These are phyloP conservation scores for Cyprinodon tularosa DNA, from an alignment of 2,113 vertebrate genomes.

Conservation along the genomic window DNA sequence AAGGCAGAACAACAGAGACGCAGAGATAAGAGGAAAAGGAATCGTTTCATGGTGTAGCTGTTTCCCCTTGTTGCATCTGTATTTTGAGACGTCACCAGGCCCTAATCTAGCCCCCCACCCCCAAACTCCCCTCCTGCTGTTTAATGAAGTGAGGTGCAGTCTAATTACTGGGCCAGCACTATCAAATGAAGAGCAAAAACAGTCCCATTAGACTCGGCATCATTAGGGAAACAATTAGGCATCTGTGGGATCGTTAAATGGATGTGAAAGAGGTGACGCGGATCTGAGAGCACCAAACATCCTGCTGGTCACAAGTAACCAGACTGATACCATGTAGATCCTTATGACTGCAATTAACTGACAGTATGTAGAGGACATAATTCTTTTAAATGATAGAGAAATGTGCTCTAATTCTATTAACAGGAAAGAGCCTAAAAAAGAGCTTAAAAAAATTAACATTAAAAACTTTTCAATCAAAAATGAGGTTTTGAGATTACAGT, in stretches of 20 bases:
- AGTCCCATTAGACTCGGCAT: constrained; percentile 80
- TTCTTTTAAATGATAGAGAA: background rate
- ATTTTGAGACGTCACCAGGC: constrained; percentile 12
- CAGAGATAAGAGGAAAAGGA: too few relatives aligned
- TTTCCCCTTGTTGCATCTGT: background rate
- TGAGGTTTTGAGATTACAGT: too few relatives aligned
- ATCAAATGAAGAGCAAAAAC: constrained; percentile 81
- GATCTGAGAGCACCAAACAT: constrained; percentile 10
- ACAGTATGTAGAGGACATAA: background rate
- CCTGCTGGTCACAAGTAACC: background rate
- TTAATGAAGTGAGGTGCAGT: constrained; percentile 78
- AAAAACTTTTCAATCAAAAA: too few relatives aligned
- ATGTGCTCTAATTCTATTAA: too few relatives aligned
- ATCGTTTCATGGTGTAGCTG: too few relatives aligned
- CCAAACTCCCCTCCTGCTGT: constrained; percentile 47
- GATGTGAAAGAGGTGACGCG: constrained; percentile 15
- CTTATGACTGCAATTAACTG: background rate
- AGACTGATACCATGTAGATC: background rate
- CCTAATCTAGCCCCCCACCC: background rate
- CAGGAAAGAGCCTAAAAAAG: too few relatives aligned
- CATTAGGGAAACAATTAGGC: constrained; percentile 84
- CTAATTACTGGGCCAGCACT: constrained; percentile 80
- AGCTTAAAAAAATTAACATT: too few relatives aligned
- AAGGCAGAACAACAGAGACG: too few relatives aligned
- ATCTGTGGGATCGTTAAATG: constrained; percentile 74